Evolutionary conservation across 2,797 vertebrate species (phyloP), one percentile per base, ranked within the genome.

Genomic region (Chromobotia macracanthus): DNA sequence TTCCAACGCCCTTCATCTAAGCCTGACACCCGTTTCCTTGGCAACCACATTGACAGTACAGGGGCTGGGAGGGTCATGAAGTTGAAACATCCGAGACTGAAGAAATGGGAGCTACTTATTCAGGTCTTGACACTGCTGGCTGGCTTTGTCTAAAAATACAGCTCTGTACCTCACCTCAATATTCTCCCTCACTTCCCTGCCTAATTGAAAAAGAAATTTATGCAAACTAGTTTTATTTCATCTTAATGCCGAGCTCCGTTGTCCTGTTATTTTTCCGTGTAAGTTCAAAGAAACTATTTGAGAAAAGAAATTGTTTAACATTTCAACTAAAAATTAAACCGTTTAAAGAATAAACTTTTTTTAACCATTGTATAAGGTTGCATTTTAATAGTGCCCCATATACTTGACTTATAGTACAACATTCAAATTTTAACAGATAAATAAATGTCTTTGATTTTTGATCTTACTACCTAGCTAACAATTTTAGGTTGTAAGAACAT

Each of bases 1-100:
- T 85, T 87, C 79, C 65, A 83, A 51, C 55, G 56, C 83, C 87
- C 90, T 90, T 90, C 89, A 88, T 87, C 79, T 85, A 74, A 81
- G 71, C 82, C 82, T 83, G 75, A 88, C 83, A 88, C 82, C 79
- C 81, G 92, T 94, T 93, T 82, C 92, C 89, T 92, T 94, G 90
- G 89, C 84, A 93, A 94, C 93, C 55, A 55, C 87, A 89, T 89
- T 88, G 88, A 90, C 84, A 66, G 77, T 61, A 48, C 72, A 44
- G 84, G 84, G 10, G 83, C 73, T 86, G 46, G n/a, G 76, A 82
- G 88, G 91, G 90, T 92, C 88, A 89, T 85, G 75, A 84, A 89
- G 84, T 86, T 83, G 80, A 82, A 83, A 80, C 78, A 80, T 85
- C 65, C 67, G 75, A 82, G 74, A 72, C 72, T 60, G 69, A 72